Percentiles rank a stretch among this genome's conserved stretches.
phyloP scores from a whole-genome alignment of 1,140 invertebrate species.

The Neodiprion virginianus region DNA sequence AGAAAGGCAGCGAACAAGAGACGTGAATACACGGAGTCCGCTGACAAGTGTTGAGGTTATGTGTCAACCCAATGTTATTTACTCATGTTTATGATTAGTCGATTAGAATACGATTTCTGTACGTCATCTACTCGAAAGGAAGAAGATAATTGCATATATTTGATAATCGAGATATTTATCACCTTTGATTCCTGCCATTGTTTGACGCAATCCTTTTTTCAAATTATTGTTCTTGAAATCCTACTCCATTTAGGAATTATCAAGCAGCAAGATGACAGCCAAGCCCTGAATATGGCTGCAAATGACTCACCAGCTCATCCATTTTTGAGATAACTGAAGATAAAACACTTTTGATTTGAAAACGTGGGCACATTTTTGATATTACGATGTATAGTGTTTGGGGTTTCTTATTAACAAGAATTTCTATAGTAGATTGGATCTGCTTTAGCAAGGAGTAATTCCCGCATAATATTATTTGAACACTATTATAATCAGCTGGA shows the following conservation, averaged over 20 bases:
- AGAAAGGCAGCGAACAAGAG: no score
- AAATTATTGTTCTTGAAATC: background rate
- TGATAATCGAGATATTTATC: no score
- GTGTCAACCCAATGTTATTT: background rate
- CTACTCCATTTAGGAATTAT: background rate
- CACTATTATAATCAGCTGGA: no score
- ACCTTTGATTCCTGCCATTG: slow-evolving; percentile 6
- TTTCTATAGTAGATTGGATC: no score
- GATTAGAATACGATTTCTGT: background rate
- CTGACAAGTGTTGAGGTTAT: background rate
- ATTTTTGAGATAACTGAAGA: no score
- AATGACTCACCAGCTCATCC: background rate
- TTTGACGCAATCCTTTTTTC: background rate
- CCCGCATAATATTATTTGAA: no score
- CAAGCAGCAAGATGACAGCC: background rate
- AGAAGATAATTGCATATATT: background rate
- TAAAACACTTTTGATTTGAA: no score
- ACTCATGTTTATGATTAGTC: background rate
- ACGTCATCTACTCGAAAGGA: background rate
- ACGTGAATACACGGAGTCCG: no score
- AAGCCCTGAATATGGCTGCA: background rate
- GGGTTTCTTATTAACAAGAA: no score
- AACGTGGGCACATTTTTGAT: no score
- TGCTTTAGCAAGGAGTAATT: no score
- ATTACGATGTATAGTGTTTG: no score